A percentile compares a stretch with the other conserved stretches of the same genome.
These are phyloP conservation scores for Mus minutoides DNA, from an alignment of 2,797 vertebrate species.

Conservation along the genomic window DNA sequence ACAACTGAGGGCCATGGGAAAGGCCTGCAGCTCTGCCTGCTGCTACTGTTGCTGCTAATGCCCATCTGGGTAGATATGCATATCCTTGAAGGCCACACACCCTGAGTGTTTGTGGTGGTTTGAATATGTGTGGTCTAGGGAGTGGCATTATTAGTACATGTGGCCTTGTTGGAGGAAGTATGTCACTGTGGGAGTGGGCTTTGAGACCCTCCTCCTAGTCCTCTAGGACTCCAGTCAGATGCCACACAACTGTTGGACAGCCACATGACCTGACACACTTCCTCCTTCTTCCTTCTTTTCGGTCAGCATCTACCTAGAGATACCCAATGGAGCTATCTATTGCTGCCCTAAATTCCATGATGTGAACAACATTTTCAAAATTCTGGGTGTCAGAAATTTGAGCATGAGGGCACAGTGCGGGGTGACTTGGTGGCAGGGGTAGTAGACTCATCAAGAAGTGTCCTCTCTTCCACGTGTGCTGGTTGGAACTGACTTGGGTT, in stretches of 20 bases:
- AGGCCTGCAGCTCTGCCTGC: neutral
- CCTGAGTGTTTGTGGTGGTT: neutral
- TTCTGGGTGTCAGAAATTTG: neutral
- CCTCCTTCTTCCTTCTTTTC: neutral
- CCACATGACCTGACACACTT: too few relatives aligned
- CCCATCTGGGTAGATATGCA: too few relatives aligned
- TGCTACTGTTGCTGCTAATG: accelerated
- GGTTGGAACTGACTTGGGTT: neutral
- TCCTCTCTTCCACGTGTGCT: neutral
- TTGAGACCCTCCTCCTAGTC: neutral
- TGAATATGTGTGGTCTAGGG: neutral
- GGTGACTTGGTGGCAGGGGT: neutral
- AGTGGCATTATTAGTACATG: neutral
- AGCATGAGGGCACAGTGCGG: neutral
- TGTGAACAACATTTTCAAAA: neutral
- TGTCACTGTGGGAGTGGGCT: neutral
- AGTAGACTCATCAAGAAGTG: neutral
- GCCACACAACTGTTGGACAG: neutral
- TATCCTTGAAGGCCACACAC: neutral
- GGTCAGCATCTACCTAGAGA: neutral
- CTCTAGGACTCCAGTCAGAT: neutral
- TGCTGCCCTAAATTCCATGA: neutral
- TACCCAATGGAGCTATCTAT: neutral
- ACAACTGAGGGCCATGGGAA: neutral
- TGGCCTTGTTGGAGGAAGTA: neutral